Evolutionary conservation across 2,113 vertebrate species (phyloP).

Genomic region (Scatophagus argus): DNA sequence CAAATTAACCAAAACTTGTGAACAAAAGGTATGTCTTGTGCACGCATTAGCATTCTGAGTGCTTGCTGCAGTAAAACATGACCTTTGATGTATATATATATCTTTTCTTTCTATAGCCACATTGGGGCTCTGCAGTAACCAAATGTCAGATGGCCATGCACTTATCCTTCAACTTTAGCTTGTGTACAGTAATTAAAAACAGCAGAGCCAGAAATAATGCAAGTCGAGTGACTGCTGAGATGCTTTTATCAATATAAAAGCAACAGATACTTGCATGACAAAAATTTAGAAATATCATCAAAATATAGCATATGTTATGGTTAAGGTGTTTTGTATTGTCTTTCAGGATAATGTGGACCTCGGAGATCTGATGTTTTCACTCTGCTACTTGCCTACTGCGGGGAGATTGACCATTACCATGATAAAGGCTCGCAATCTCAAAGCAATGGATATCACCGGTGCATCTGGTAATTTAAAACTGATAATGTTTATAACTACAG

Average conservation of each 20-base stretch:
- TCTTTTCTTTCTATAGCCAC: too few relatives aligned
- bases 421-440: constrained; percentile 98
- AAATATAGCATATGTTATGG: not conserved
- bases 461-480: constrained; percentile 90
- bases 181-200: not conserved
- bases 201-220: not conserved
- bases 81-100: too few relatives aligned
- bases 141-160: constrained; percentile 16
- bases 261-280: not conserved
- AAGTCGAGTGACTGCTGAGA: not conserved
- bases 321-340: constrained; percentile 58
- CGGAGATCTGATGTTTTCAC: constrained; percentile 98
- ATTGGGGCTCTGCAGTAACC: too few relatives aligned
- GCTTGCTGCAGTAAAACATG: too few relatives aligned
- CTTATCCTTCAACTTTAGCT: not conserved
- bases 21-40: too few relatives aligned
- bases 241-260: constrained; percentile 4
- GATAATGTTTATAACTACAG: not conserved
- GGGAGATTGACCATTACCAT: constrained; percentile 97
- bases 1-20: too few relatives aligned
- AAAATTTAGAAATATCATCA: not conserved
- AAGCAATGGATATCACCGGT: constrained; percentile 99
- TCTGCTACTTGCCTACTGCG: constrained; percentile 98
- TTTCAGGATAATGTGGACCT: constrained; percentile 97
- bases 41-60: too few relatives aligned